phyloP scores from a whole-genome alignment of 2,113 vertebrate species.

The Zapornia atra region DNA sequence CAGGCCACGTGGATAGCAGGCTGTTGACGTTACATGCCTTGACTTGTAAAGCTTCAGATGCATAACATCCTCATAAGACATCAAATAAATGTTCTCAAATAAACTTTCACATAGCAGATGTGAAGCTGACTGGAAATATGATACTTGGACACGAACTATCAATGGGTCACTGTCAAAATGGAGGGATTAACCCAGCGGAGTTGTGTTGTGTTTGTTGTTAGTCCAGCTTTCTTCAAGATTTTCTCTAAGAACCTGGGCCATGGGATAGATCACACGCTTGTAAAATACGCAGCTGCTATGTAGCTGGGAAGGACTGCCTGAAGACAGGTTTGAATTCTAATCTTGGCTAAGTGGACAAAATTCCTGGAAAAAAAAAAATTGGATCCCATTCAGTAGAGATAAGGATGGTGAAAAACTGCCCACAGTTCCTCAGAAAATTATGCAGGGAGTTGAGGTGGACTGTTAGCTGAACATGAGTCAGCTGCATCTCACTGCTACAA shows the following conservation, averaged over 20 bases:
- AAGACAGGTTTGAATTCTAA: conserved; percentile 42
- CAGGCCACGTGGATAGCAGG: not conserved
- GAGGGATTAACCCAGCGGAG: conserved; percentile 39
- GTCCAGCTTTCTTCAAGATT: conserved; percentile 53
- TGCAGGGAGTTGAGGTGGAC: not conserved
- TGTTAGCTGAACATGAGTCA: not conserved
- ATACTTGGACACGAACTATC: not conserved
- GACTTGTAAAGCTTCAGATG: conserved; percentile 39
- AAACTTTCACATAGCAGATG: conserved; percentile 44
- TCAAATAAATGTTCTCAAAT: conserved; percentile 39
- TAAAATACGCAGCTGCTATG: conserved; percentile 44
- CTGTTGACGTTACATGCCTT: not conserved
- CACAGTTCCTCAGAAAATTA: not conserved
- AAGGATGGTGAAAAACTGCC: not conserved
- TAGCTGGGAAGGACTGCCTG: not conserved
- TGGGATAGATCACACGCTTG: not conserved
- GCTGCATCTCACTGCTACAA: not conserved
- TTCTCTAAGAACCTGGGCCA: conserved; percentile 22
- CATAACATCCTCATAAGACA: conserved; percentile 31
- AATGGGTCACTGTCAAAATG: conserved; percentile 15
- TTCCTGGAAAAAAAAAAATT: not conserved
- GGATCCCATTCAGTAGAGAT: conserved; percentile 1
- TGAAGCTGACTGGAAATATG: conserved; percentile 15
- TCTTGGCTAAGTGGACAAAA: not conserved
- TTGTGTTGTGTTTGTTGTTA: conserved; percentile 22